These are phyloP conservation scores for Pyrrhia umbra DNA, from an alignment of 2,888 invertebrate species.

Conservation along the genomic window DNA sequence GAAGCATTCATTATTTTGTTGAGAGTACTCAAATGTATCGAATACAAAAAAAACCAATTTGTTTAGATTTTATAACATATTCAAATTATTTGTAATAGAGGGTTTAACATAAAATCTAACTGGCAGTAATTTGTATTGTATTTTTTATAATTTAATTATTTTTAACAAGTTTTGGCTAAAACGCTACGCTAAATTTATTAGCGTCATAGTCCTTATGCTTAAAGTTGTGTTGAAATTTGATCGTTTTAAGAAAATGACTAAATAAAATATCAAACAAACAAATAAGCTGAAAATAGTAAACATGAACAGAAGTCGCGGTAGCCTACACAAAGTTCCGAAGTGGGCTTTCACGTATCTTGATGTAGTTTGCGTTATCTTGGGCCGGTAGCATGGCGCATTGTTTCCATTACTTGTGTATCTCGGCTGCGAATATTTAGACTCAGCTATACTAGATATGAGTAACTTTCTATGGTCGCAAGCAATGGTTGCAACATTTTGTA, in stretches of 20 bases:
- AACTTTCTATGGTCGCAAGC: constrained; percentile 19
- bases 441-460: constrained; percentile 23
- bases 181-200: too few species aligned
- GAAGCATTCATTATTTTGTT: not conserved
- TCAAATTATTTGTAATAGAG: too few species aligned
- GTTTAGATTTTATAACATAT: too few species aligned
- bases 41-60: too few species aligned
- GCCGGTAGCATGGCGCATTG: constrained; percentile 64
- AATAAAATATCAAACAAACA: constrained; percentile 9
- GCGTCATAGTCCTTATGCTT: too few species aligned
- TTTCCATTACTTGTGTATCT: constrained; percentile 66
- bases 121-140: not conserved
- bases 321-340: constrained; percentile 73
- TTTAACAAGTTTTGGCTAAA: too few species aligned
- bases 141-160: too few species aligned
- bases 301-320: constrained; percentile 27
- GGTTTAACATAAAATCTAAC: too few species aligned
- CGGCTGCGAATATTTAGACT: constrained; percentile 48
- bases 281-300: constrained; percentile 26
- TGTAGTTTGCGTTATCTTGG: constrained; percentile 77
- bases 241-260: too few species aligned
- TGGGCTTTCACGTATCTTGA: constrained; percentile 76
- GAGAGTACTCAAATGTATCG: not conserved
- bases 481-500: constrained; percentile 9
- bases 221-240: not conserved